Evolutionary conservation across 2,888 invertebrate genomes (phyloP), one percentile per base, ranked within the genome.

Genomic region (Aleiodes leptofemur): DNA sequence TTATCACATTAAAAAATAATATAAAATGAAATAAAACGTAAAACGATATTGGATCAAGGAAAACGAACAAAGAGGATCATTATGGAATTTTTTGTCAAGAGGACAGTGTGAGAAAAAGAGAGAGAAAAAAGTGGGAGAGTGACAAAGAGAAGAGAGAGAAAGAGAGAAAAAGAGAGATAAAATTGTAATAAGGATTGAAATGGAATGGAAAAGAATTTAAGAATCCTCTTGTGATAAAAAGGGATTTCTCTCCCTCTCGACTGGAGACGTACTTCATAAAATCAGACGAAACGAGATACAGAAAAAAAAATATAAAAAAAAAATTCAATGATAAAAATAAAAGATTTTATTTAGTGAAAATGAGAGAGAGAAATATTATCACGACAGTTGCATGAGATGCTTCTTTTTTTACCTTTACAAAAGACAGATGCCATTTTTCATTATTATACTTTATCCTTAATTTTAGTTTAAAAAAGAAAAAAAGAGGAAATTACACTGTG

Each of bases 381-480:
- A 80, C 78, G 79, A 82, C 72, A 83, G 82, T 84, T 85, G 85
- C 85, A 85, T 84, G 85, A 82, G 76, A 78, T 84, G 80, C 80
- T 80, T 80, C 50, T 59, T 76, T 74, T 70, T 56, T 48, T 48
- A 43, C 43, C 69, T 34, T 74, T 34, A 34, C 34, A 23, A 71
- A 50, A 76, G 56, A 80, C 77, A 13, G 70, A 74, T 77, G 75
- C 78, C 73, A 76, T 77, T 80, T 76, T 74, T 59, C 53, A 66
- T 68, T 57, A 57, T 66, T 71, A 57, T 70, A 43, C 51, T 55
- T 55, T 68, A 7, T 57, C 51, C 31, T 57, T n/a, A 68, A 50
- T 23, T 55, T 51, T 13, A 34, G n/a, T 50, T 14, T 50, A 14
- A 55, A 69, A 55, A 14, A 53, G 7, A 53, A n/a, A 51, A 8